These are phyloP conservation scores for Arothron firmamentum DNA, from an alignment of 2,113 vertebrate species.

Conservation along the genomic window DNA sequence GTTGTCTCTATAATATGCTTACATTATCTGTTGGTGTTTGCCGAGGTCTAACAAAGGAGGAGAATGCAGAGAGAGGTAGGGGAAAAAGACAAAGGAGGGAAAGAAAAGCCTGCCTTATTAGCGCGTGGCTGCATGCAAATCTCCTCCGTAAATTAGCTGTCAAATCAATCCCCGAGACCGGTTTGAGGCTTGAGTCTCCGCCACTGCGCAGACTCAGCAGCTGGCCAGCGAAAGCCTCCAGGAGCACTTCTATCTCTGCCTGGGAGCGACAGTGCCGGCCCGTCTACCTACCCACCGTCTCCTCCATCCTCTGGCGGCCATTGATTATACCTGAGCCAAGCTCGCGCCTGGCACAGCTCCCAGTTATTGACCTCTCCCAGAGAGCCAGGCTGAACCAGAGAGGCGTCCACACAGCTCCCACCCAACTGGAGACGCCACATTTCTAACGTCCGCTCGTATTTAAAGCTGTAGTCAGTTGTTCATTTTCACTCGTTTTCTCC, in stretches of 20 bases:
- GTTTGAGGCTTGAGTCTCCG: slow-evolving; percentile 53
- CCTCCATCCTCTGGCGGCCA: slow-evolving; percentile 39
- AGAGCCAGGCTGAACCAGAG: slow-evolving; percentile 38
- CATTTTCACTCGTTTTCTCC: too few species aligned
- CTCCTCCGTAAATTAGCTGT: slow-evolving; percentile 75
- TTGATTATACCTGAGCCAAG: slow-evolving; percentile 59
- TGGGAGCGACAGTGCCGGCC: slow-evolving; percentile 37
- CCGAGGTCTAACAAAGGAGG: slow-evolving; percentile 35
- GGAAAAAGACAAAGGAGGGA: slow-evolving; percentile 53
- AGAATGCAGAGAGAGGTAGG: slow-evolving; percentile 28
- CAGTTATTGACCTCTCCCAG: slow-evolving; percentile 51
- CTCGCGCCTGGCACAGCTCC: slow-evolving; percentile 60
- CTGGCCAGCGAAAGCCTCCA: slow-evolving; percentile 46
- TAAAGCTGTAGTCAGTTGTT: neutral
- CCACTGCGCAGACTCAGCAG: slow-evolving; percentile 40
- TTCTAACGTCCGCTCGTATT: slow-evolving; percentile 15
- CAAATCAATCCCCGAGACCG: slow-evolving; percentile 68
- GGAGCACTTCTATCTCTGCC: slow-evolving; percentile 55
- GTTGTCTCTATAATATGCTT: slow-evolving; percentile 70
- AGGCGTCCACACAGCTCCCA: slow-evolving; percentile 38
- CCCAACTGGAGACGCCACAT: neutral
- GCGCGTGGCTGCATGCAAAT: slow-evolving; percentile 68
- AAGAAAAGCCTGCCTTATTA: slow-evolving; percentile 68
- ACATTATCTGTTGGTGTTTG: slow-evolving; percentile 69
- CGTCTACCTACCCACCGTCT: slow-evolving; percentile 34